These are phyloP conservation scores for Microcebus griseorufus DNA, from an alignment of 2,113 vertebrate species.

Conservation along the genomic window DNA sequence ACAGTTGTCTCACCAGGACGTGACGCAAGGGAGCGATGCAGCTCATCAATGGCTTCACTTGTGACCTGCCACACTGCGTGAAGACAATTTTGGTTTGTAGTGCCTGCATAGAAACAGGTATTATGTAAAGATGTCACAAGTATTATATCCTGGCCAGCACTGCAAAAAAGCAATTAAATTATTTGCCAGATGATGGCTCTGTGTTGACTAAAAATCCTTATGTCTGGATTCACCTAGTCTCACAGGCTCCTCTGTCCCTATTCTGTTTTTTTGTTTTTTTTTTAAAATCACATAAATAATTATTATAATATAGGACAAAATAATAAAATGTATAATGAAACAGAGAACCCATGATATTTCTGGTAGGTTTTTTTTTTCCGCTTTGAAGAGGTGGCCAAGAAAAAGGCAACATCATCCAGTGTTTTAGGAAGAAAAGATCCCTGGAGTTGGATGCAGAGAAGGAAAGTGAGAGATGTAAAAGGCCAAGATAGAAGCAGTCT, in stretches of 20 bases:
- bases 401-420: background rate
- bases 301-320: background rate
- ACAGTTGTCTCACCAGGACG: conserved; percentile 86
- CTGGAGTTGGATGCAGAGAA: background rate
- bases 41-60: conserved; percentile 90
- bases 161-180: background rate
- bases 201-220: background rate
- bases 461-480: background rate
- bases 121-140: conserved; percentile 63
- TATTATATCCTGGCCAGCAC: background rate
- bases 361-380: background rate
- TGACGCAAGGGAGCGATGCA: conserved; percentile 92
- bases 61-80: conserved; percentile 87
- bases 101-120: conserved; percentile 85
- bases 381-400: background rate
- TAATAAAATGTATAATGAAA: background rate
- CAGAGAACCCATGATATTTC: background rate
- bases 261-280: background rate
- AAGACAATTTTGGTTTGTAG: conserved; percentile 84
- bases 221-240: background rate
- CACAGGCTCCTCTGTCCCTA: background rate
- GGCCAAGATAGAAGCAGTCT: background rate
- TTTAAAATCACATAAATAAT: background rate
- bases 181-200: background rate
- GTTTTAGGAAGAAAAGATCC: conserved; percentile 1